Base-by-base conservation (phyloP, 2,797 vertebrate species). In the Falco naumanni region DNA sequence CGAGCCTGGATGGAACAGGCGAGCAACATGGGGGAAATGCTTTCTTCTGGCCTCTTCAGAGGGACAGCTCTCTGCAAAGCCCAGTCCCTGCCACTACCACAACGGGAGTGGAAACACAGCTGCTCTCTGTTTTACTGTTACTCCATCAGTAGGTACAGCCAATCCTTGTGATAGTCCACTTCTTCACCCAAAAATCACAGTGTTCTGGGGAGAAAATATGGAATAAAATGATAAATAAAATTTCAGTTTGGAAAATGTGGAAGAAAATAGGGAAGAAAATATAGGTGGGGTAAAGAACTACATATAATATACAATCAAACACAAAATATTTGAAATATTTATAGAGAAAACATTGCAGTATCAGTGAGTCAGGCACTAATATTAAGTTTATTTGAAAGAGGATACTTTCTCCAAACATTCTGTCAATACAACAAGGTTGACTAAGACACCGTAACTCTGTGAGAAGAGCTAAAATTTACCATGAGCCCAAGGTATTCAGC, bases 401-500 rank as follows among this genome's bases (percentile, higher is more conserved):
- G 6, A 90, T 43, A 72, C 10, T 74, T 95, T 88, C 76, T 79
- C 69, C 43, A 47, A 91, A 33, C 14, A 43, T 74, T 93, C 64
- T 84, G 56, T 82, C 68, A 70, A 29, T 79, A 56, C 34, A 90
- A n/a, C 37, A 87, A 74, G 48, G 53, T 75, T 92, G 87, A 91
- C 56, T 94, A 85, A 92, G 53, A 51, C 29, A 48, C 25, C 19
- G 28, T 45, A 68, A 77, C 90, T 89, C 57, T 53, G 65, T 69
- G 68, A 89, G 26, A 92, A 83, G 48, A 70, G 43, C 31, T 90
- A 72, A 90, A 93, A 93, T 54, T 89, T 51, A 76, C n/a, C 63
- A 59, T 54, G 61, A 87, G 16, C 16, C 91, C 1, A 7, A 94
- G 47, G 50, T 68, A 57, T 61, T 92, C 47, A 71, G 41, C 31